phyloP scores from a whole-genome alignment of 2,888 invertebrate species.

The Acrobasis suavella region DNA sequence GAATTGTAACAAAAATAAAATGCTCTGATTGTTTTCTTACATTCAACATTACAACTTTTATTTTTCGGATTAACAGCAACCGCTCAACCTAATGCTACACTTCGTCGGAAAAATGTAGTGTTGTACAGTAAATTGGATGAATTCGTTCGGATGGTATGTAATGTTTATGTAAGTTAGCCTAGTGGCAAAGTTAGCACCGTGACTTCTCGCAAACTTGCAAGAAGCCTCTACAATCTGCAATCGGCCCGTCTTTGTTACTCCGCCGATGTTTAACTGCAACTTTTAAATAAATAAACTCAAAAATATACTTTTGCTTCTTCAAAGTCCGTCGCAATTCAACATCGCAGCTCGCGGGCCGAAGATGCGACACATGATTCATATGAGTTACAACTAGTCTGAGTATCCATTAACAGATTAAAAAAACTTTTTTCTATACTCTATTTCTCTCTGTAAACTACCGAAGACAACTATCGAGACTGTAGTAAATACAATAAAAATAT shows the following conservation, averaged over 20 bases:
- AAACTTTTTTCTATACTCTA: slow-evolving; percentile 21
- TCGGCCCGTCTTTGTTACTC: background rate
- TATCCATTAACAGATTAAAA: slow-evolving; percentile 29
- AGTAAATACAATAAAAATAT: slow-evolving; percentile 28
- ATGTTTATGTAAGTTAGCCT: slow-evolving; percentile 35
- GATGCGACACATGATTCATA: background rate
- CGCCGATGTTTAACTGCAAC: slow-evolving; percentile 19
- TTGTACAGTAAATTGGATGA: slow-evolving; percentile 25
- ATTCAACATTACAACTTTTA: background rate
- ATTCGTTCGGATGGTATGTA: slow-evolving; percentile 27
- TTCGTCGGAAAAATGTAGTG: background rate
- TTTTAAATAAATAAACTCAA: slow-evolving; percentile 13
- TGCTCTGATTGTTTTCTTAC: slow-evolving; percentile 1
- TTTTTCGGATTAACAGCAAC: background rate
- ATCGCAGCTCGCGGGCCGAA: slow-evolving; percentile 7
- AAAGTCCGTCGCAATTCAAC: slow-evolving; percentile 6
- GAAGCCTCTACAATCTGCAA: background rate
- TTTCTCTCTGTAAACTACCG: slow-evolving; percentile 14
- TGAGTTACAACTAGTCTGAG: slow-evolving; percentile 27
- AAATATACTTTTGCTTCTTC: slow-evolving; percentile 12
- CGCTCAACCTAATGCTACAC: background rate
- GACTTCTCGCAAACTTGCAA: slow-evolving; percentile 28
- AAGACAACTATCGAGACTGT: slow-evolving; percentile 17
- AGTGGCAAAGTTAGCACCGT: slow-evolving; percentile 58
- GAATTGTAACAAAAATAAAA: slow-evolving; percentile 23